These are phyloP conservation scores for Philantomba maxwellii DNA, from an alignment of 2,113 vertebrate genomes.

Conservation along the genomic window DNA sequence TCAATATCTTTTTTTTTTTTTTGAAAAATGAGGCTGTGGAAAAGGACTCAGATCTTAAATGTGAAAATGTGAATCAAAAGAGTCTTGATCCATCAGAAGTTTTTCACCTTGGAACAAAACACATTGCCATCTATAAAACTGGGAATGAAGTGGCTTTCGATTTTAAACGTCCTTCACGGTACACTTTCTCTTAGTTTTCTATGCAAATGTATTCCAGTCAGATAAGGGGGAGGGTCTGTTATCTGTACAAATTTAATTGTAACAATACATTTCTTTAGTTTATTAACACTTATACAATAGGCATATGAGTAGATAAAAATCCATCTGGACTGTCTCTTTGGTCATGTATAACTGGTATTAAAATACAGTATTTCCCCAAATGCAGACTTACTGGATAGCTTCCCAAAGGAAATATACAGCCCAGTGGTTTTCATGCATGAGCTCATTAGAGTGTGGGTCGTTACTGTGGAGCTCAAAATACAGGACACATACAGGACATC, in stretches of 20 bases:
- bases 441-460: neutral
- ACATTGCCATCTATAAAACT: neutral
- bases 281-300: neutral
- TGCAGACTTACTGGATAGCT: neutral
- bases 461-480: neutral
- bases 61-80: neutral
- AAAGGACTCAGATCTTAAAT: neutral
- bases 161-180: neutral
- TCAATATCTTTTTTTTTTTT: neutral
- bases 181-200: slow-evolving; percentile 14
- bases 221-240: neutral
- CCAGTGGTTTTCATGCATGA: neutral
- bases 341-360: neutral
- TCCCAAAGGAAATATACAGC: neutral
- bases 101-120: neutral
- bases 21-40: neutral
- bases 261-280: slow-evolving; percentile 12
- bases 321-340: neutral
- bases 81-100: neutral
- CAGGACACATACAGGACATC: neutral
- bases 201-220: slow-evolving; percentile 16
- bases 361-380: slow-evolving; percentile 27
- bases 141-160: neutral
- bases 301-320: slow-evolving; percentile 20
- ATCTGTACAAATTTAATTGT: slow-evolving; percentile 33